Base-by-base conservation (phyloP, 2,888 invertebrate genomes). In the Eledona agricola region DNA sequence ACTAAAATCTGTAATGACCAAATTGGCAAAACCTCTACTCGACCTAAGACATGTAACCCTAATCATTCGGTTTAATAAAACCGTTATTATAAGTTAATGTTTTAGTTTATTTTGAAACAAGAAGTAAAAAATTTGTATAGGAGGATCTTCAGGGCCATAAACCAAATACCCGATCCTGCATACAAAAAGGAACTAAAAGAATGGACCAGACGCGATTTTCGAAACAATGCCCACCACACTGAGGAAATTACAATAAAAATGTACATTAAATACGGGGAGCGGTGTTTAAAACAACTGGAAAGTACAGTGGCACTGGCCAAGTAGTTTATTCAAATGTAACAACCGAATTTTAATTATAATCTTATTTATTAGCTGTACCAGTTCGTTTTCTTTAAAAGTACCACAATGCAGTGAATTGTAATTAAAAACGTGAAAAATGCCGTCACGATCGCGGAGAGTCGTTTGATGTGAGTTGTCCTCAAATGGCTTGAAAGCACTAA, bases 151-250 rank as follows among this genome's bases (percentile, higher is more conserved):
- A 81, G 86, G 37, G 81, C 87, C 3, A 80, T 89, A 34, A 81
- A 80, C 45, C 76, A 82, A 65, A 83, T 92, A 4, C 83, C 86
- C 1, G 86, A 89, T 70, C 75, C 81, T 60, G 73, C 70, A 1
- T 85, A 87, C 38, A 81, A 82, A 51, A 65, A 75, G 1, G 90
- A 92, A 63, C 74, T 93, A 10, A 81, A 76, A 47, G 80, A 84
- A 31, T 93, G 92, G 91, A 86, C 87, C 0, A 79, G 87, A 45
- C 72, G 80, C 7, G 92, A 92, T 70, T 93, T 93, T 68, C 83
- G 81, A 60, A 81, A 78, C 1, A 88, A 92, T 72, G 84, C 82
- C 66, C 77, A 86, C 58, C 83, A 87, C 55, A 83, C 80, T 1
- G 90, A 92, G 66, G 89, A 90, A 77, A 79, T 85, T 1, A 77